Base-by-base conservation (phyloP, 1,140 invertebrate species). In the Penaeus japonicus region DNA sequence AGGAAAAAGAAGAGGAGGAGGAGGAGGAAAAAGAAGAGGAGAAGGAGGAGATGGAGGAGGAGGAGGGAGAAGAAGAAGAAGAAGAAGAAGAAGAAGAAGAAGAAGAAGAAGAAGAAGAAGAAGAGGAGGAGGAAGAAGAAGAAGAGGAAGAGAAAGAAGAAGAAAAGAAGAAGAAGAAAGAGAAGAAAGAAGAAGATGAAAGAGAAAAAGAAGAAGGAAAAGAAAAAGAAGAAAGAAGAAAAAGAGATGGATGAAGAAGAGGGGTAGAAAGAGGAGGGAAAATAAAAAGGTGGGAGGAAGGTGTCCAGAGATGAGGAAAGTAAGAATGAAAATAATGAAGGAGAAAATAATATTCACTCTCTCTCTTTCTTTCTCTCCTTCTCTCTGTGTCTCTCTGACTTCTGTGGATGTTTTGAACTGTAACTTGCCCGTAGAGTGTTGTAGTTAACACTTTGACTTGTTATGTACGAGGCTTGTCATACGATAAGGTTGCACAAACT, bases 141-240 rank as follows among this genome's bases (percentile, higher is more conserved):
- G 54, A 78, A 24, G 57, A 73, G 39, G 24, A 35, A 62, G 54
- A 62, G 82, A 84, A 55, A 62, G 54, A 39, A 55, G 70, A 55
- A 62, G 54, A 62, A 39, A 80, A 54, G 80, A 82, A 39, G 35
- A n/a, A 80, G 35, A 27, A 82, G 80, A 54, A 35, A 54, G 80
- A 82, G 80, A 54, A 35, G 35, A 39, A 82, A 27, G 75, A 80
- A 27, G 80, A 82, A n/a, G n/a, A n/a, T n/a, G n/a, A n/a, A n/a
- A n/a, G n/a, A n/a, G 35, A 35, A 54, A 39, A 35, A n/a, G 27
- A 35, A 22, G 54, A 30, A 24, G 30, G n/a, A 35, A 18, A 80
- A 18, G 57, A 24, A 35, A 5, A 30, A 18, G 54, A 70, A 62
- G 55, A 12, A 62, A 22, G 70, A 10, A 7, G 7, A 62, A 22